Evolutionary conservation across 2,888 invertebrate genomes (phyloP).

Genomic region (Nowickia ferox): DNA sequence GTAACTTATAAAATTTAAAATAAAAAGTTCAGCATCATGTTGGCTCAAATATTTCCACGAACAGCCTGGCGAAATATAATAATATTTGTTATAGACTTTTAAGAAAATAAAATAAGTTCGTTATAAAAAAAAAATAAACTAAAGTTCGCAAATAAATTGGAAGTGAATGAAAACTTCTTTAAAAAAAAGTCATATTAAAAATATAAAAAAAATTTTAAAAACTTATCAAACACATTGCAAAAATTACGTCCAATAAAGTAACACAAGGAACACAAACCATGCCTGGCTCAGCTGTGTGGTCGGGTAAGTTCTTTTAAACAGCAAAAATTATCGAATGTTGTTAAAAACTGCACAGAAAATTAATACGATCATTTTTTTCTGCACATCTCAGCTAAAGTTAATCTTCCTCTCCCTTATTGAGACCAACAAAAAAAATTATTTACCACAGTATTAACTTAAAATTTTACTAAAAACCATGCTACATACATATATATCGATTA

Average conservation of each 20-base stretch:
- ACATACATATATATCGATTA: no score
- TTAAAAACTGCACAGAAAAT: background rate
- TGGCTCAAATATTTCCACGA: slow-evolving; percentile 53
- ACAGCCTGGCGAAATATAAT: slow-evolving; percentile 17
- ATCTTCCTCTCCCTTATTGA: no score
- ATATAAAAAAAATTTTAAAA: slow-evolving; percentile 14
- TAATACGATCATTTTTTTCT: no score
- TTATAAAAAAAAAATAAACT: background rate
- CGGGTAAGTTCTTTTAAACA: slow-evolving; percentile 80
- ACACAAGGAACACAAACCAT: slow-evolving; percentile 80
- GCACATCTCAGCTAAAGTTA: no score
- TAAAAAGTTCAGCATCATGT: slow-evolving; percentile 17
- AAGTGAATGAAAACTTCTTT: slow-evolving; percentile 3
- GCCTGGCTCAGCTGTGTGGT: slow-evolving; percentile 83
- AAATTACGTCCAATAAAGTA: slow-evolving; percentile 77
- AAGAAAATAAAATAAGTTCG: background rate
- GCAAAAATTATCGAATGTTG: background rate
- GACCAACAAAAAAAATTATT: no score
- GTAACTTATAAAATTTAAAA: slow-evolving; percentile 4
- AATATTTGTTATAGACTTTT: slow-evolving; percentile 15
- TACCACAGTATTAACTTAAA: no score
- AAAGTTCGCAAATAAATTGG: background rate
- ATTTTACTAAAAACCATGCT: no score
- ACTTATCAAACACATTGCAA: slow-evolving; percentile 68
- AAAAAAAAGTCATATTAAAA: background rate